These are phyloP conservation scores for Cantharis rustica DNA, from an alignment of 2,888 invertebrate genomes.

Conservation along the genomic window DNA sequence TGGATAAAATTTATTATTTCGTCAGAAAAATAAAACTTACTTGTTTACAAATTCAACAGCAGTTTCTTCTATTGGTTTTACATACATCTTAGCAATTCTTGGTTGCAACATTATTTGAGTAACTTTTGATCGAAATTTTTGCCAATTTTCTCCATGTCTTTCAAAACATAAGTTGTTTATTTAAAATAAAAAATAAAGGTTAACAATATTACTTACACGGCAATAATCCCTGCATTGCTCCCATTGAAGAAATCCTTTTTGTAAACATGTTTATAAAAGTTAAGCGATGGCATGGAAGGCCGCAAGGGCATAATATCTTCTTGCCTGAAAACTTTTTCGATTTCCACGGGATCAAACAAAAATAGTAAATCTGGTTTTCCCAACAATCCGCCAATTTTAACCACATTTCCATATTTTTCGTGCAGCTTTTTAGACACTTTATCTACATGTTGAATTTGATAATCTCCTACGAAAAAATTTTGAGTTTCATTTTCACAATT, in stretches of 20 bases:
- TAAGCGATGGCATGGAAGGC: conserved; percentile 76
- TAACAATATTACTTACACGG: conserved; percentile 64
- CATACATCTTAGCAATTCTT: conserved; percentile 72
- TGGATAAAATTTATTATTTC: neutral
- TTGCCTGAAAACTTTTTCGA: conserved; percentile 70
- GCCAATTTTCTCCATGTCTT: conserved; percentile 84
- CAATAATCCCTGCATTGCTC: conserved; percentile 71
- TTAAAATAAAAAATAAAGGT: neutral
- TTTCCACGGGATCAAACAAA: conserved; percentile 71
- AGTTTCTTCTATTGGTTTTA: conserved; percentile 70
- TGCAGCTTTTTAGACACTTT: conserved; percentile 66
- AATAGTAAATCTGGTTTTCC: conserved; percentile 77
- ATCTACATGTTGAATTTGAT: conserved; percentile 69
- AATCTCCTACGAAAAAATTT: conserved; percentile 59
- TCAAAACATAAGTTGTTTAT: conserved; percentile 8
- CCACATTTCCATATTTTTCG: conserved; percentile 68
- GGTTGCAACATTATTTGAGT: conserved; percentile 79
- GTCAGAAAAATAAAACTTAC: conserved; percentile 51
- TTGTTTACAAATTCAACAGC: conserved; percentile 71
- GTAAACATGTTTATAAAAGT: conserved; percentile 73
- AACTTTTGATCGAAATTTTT: conserved; percentile 75
- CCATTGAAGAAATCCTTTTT: conserved; percentile 70
- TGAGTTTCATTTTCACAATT: neutral
- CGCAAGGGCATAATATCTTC: conserved; percentile 72
- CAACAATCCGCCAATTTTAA: conserved; percentile 68